Base-by-base conservation (phyloP, 2,888 invertebrate species). In the Vannuccia rotundouncinata region DNA sequence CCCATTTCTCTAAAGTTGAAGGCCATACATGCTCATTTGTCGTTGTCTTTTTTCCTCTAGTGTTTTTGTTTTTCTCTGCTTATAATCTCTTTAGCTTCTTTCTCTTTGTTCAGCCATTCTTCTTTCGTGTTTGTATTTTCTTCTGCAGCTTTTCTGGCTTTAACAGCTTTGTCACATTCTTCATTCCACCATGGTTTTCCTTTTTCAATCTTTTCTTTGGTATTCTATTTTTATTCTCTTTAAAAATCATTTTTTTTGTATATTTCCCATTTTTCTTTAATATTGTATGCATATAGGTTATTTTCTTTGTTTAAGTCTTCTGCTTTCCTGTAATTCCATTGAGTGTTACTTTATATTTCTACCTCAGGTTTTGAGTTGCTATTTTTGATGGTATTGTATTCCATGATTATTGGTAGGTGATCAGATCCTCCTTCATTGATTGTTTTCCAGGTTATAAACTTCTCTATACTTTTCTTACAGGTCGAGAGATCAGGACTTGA, bases 371-470 rank as follows among this genome's bases (percentile, higher is more conserved):
- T 59, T 10, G 10, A 13, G 59, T 59, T 10, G 10, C 59, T 59
- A 59, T 13, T 59, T n/a, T 59, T 59, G 59, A 59, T 59, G n/a
- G 10, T 59, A 59, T 59, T 59, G 59, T 10, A 13, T 10, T 13
- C 22, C 31, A 75, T 75, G 75, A 75, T 75, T 10, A 75, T 75
- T 13, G 75, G 75, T 22, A 75, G 75, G 75, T 75, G 75, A 75
- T 75, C 75, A 2, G 75, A 75, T 75, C 75, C 75, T 29, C 29
- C 28, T 10, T 75, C 75, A 10, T 13, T 31, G 1, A 25, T 2
- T 5, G 31, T 75, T 75, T 75, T 31, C 75, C 75, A 75, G 13
- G 29, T 75, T 17, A 29, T 31, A 17, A 27, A n/a, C 28, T 29
- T 75, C 27, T 27, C 28, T 22, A 75, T 75, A 29, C 28, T 75